Conservation (phyloP, 2,888 invertebrate genomes). For the Metalampra italica region DNA sequence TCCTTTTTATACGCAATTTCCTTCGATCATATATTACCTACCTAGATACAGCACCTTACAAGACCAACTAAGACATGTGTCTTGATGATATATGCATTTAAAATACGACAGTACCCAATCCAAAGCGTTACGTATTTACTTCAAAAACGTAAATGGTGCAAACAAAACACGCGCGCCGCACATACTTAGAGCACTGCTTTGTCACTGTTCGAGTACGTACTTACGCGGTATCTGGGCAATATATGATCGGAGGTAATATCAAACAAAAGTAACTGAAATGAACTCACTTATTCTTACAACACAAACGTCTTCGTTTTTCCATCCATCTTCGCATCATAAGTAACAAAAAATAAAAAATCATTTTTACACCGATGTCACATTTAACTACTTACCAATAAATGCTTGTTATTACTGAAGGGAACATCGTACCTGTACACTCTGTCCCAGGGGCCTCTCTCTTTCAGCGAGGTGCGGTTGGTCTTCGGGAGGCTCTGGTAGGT, state of each 20-base stretch:
- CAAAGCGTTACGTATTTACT: too few relatives aligned
- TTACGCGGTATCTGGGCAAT: too few relatives aligned
- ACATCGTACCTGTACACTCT: constrained; percentile 83
- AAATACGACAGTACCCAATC: too few relatives aligned
- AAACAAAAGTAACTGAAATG: constrained; percentile 64
- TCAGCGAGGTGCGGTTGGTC: constrained; percentile 82
- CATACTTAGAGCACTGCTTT: too few relatives aligned
- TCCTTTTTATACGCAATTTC: constrained; percentile 55
- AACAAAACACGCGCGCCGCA: too few relatives aligned
- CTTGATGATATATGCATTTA: too few relatives aligned
- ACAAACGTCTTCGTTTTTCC: constrained; percentile 74
- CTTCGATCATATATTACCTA: too few relatives aligned
- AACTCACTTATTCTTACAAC: constrained; percentile 78
- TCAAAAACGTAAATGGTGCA: too few relatives aligned
- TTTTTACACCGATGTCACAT: constrained; percentile 62
- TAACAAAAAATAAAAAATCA: constrained; percentile 58
- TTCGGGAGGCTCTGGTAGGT: constrained; percentile 94
- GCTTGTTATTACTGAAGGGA: constrained; percentile 24
- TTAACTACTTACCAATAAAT: constrained; percentile 62
- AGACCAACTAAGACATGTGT: too few relatives aligned
- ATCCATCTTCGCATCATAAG: constrained; percentile 76
- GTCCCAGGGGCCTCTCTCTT: constrained; percentile 91
- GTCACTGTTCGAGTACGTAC: too few relatives aligned
- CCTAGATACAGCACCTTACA: too few relatives aligned
- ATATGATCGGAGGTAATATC: too few relatives aligned